Evolutionary conservation across 1,140 invertebrate species (phyloP), one percentile per base, ranked within the genome.

Genomic region (Platyscapa corneri): DNA sequence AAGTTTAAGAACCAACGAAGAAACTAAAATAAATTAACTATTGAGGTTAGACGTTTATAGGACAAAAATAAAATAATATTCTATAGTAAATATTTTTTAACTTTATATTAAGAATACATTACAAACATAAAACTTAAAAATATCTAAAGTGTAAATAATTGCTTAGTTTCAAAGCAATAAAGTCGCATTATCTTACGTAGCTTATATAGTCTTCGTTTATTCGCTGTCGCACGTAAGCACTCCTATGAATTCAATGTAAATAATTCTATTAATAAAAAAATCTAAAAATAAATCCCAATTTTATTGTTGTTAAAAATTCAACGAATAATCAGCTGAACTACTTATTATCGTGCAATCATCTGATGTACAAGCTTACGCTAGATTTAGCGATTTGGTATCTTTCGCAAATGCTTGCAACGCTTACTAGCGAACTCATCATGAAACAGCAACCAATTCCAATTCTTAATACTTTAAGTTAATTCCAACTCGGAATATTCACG

Each of bases 131-230:
- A n/a, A n/a, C 60, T 64, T 3, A n/a, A 27, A 60, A 64, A 6
- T n/a, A n/a, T n/a, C n/a, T 14, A 64, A 64, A 64, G 60, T 67
- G 64, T 34, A 67, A 67, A 67, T 67, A 67, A 67, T 32, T 30
- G 30, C 30, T 32, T 16, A 67, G 18, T 12, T 6, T 34, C 32
- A 0, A 1, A 2, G 30, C 64, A 34, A 32, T 67, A 32, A 67
- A 67, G n/a, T n/a, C 27, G 60, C 60, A 64, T 7, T n/a, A 30
- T 64, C 27, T 30, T n/a, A 64, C 32, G 30, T 3, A 32, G 8
- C 16, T 32, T 34, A 34, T 67, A n/a, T n/a, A n/a, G n/a, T n/a
- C n/a, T n/a, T n/a, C n/a, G n/a, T n/a, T n/a, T n/a, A n/a, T n/a
- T n/a, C n/a, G n/a, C n/a, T 67, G 0, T 34, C 14, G n/a, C 64